These are phyloP conservation scores for Fabriciana adippe DNA, from an alignment of 2,888 invertebrate genomes.

Conservation along the genomic window DNA sequence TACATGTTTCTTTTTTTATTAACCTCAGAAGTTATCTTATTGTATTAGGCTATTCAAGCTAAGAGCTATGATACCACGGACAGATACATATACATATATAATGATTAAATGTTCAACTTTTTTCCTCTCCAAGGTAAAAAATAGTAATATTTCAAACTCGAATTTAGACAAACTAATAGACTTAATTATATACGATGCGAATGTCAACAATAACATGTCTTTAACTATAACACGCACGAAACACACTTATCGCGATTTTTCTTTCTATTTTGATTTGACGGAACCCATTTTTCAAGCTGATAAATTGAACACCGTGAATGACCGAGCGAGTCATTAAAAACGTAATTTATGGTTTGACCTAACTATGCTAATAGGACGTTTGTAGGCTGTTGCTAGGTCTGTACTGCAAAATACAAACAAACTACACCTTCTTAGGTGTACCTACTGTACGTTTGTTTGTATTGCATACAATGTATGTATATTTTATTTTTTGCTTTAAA, in stretches of 20 bases:
- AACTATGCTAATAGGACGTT: constrained; percentile 30
- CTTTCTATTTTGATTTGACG: constrained; percentile 36
- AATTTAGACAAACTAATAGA: no score
- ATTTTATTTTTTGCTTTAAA: background rate
- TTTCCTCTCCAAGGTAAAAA: no score
- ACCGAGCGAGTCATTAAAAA: constrained; percentile 41
- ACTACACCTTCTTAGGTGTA: background rate
- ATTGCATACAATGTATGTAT: background rate
- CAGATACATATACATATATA: no score
- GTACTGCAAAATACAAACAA: constrained; percentile 24
- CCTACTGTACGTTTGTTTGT: background rate
- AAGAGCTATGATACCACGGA: no score
- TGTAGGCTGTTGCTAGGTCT: constrained; percentile 28
- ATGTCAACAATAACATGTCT: background rate
- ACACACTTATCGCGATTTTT: constrained; percentile 8
- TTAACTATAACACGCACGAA: constrained; percentile 4
- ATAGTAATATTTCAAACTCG: no score
- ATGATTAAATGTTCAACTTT: no score
- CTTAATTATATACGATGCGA: no score
- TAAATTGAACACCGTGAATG: constrained; percentile 41
- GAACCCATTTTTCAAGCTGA: constrained; percentile 37
- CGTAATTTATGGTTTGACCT: constrained; percentile 39
- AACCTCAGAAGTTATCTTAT: no score
- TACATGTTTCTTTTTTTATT: no score
- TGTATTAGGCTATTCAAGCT: no score